These are phyloP conservation scores for Cyprinodon variegatus DNA, from an alignment of 2,113 vertebrate genomes.

Conservation along the genomic window DNA sequence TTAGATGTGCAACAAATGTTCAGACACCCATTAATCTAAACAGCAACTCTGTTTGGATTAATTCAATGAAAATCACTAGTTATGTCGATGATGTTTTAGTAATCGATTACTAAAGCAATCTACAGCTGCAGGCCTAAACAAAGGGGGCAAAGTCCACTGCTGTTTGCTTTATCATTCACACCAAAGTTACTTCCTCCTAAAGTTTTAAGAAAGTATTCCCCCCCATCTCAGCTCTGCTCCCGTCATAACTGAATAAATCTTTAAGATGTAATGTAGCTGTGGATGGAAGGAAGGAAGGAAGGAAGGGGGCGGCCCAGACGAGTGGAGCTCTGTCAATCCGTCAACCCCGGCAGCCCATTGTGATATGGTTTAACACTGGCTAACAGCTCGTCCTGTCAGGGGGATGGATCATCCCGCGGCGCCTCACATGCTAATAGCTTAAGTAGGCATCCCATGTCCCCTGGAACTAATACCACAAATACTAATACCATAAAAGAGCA, in stretches of 20 bases:
- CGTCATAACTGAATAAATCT: constrained; percentile 16
- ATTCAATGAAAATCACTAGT: too few species aligned
- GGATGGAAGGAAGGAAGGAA: constrained; percentile 22
- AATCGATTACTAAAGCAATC: too few species aligned
- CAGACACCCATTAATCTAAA: too few species aligned
- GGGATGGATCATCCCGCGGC: constrained; percentile 67
- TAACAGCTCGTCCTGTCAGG: constrained; percentile 77
- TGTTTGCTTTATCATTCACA: background rate
- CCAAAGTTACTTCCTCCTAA: background rate
- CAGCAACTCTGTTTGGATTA: too few species aligned
- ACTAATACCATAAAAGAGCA: constrained; percentile 83
- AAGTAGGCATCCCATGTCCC: constrained; percentile 81
- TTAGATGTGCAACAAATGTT: too few species aligned
- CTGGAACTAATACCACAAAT: constrained; percentile 80
- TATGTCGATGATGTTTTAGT: too few species aligned
- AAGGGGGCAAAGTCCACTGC: background rate
- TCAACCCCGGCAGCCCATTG: constrained; percentile 68
- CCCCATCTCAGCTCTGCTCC: constrained; percentile 10
- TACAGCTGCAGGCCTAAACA: too few species aligned
- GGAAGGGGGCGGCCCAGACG: constrained; percentile 23
- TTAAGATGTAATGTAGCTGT: background rate
- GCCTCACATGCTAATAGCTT: constrained; percentile 82
- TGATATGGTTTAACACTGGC: constrained; percentile 74
- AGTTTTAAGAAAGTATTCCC: constrained; percentile 10
- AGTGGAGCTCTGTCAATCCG: constrained; percentile 65